Base-by-base conservation (phyloP, 2,797 vertebrate genomes). In the Hemitrygon akajei region DNA sequence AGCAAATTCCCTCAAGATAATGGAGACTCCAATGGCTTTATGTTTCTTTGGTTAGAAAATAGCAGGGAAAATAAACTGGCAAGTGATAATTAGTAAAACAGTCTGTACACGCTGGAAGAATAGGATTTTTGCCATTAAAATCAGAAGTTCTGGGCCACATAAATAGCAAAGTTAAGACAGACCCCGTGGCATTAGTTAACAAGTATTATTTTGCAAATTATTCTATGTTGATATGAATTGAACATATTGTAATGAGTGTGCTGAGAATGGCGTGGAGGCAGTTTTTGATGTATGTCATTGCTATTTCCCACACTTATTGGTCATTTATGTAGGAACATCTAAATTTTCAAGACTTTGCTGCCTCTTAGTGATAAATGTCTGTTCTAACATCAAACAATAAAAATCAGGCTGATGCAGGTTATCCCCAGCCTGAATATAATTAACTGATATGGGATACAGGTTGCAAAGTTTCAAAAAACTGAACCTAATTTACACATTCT, bases 241-340 rank as follows among this genome's bases (percentile, higher is more conserved):
- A 34, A 20, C 30, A 34, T 30, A 89, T 89, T 34, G 63, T 89
- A 89, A 89, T 34, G 63, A 89, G n/a, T 66, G n/a, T 16, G 4
- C 82, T 86, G 27, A 30, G 25, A 60, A 4, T 6, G 22, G 56
- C 10, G 30, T 58, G 63, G 47, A 87, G 1, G 58, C 34, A 9
- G 2, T 56, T 80, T 34, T n/a, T 37, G n/a, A 69, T 69, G 86
- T 47, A 69, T 89, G 20, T 69, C 22, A 34, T 22, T 37, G 22
- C n/a, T n/a, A 34, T 69, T n/a, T 69, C n/a, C 60, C 20, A 34
- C 63, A 37, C 60, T 37, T 11, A 58, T 22, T 30, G 30, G 27
- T 89, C 16, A 22, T 89, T 66, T 37, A 89, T 20, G 4, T 27
- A 89, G n/a, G 86, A 89, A 89, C n/a, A 89, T 89, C 89, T 37